Percentiles rank a stretch among this genome's conserved stretches.
Evolutionary conservation across 2,113 vertebrate species (phyloP).

Genomic region (Melanostigma gelatinosum): DNA sequence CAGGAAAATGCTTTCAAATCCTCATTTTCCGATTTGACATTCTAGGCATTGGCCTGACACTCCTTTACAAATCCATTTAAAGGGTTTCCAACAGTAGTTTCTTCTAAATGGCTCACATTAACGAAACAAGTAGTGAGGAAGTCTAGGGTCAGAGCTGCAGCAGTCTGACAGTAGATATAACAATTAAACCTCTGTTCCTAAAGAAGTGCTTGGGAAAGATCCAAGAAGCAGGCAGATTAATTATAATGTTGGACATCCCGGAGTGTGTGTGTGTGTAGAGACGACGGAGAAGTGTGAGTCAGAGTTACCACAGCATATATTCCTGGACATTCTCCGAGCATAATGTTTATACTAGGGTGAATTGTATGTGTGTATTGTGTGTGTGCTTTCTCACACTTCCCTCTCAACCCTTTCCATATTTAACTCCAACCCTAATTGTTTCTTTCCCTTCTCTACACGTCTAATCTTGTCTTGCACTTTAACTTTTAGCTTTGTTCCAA

Average conservation of each 20-base stretch:
- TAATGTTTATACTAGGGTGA: slow-evolving; percentile 67
- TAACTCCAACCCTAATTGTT: slow-evolving; percentile 44
- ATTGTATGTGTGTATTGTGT: slow-evolving; percentile 36
- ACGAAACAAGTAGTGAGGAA: slow-evolving; percentile 42
- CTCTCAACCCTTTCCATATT: slow-evolving; percentile 34
- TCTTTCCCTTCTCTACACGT: slow-evolving; percentile 21
- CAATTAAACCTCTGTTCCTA: slow-evolving; percentile 66
- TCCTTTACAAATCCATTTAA: slow-evolving; percentile 34
- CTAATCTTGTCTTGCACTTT: slow-evolving; percentile 8
- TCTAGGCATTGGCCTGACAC: slow-evolving; percentile 3
- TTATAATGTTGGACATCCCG: slow-evolving; percentile 56
- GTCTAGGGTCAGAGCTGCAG: slow-evolving; percentile 47
- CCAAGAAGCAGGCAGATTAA: slow-evolving; percentile 70
- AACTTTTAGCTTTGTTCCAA: neutral
- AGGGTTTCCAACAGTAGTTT: slow-evolving; percentile 8
- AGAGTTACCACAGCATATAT: slow-evolving; percentile 69
- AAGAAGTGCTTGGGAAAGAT: slow-evolving; percentile 60
- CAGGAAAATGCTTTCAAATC: slow-evolving; percentile 34
- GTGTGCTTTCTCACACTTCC: slow-evolving; percentile 47
- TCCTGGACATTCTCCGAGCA: slow-evolving; percentile 66
- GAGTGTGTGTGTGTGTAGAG: slow-evolving; percentile 39
- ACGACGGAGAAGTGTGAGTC: slow-evolving; percentile 64
- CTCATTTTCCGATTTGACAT: slow-evolving; percentile 31
- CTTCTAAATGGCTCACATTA: slow-evolving; percentile 20
- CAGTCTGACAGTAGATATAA: slow-evolving; percentile 49